phyloP scores from a whole-genome alignment of 1,140 invertebrate species.

The Globodera ellingtonae region DNA sequence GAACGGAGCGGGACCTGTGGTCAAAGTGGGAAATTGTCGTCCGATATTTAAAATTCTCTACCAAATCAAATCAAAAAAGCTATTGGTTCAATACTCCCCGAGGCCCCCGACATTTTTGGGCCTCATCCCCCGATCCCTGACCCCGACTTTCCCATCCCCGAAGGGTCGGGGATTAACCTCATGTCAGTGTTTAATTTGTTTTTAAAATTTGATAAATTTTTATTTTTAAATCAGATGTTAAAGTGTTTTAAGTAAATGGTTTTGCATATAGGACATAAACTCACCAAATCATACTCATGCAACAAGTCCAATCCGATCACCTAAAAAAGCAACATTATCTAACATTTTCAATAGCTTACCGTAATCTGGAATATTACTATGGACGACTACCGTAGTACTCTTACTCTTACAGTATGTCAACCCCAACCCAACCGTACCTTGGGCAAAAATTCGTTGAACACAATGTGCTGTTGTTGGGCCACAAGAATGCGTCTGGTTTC shows the following conservation, averaged over 20 bases:
- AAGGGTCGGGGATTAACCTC: background rate
- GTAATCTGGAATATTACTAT: too few relatives aligned
- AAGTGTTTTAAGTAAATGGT: too few relatives aligned
- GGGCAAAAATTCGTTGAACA: conserved; percentile 66
- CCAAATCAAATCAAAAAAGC: background rate
- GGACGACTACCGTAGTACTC: too few relatives aligned
- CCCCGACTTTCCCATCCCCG: too few relatives aligned
- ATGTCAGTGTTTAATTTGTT: background rate
- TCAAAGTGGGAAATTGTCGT: background rate
- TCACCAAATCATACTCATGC: conserved; percentile 50
- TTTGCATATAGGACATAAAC: background rate
- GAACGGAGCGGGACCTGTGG: conserved; percentile 41
- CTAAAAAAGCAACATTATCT: background rate
- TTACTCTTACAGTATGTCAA: background rate
- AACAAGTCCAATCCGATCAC: conserved; percentile 59
- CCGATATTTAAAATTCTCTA: background rate
- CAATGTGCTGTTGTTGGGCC: conserved; percentile 58
- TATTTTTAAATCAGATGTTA: too few relatives aligned
- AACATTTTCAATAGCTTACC: background rate
- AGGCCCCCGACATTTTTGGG: too few relatives aligned
- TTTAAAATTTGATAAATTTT: background rate
- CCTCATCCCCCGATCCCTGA: too few relatives aligned
- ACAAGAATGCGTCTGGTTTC: conserved; percentile 78
- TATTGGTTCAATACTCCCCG: background rate
- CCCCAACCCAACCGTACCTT: conserved; percentile 14